Evolutionary conservation across 2,113 vertebrate species (phyloP).

Genomic region (Corvus hawaiiensis): DNA sequence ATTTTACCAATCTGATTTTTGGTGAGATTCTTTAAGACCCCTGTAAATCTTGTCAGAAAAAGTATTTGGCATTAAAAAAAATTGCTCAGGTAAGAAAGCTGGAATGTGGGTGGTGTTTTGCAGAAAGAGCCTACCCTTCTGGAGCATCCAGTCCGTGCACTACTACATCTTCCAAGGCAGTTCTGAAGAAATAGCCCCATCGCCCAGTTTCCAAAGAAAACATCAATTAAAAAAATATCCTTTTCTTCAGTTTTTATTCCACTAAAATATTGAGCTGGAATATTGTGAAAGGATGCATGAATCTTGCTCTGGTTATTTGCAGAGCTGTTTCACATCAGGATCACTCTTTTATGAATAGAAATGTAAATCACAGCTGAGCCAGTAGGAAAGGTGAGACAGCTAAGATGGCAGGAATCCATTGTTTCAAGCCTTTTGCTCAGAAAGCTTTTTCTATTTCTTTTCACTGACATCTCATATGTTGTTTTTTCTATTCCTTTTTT

Average conservation of each 20-base stretch:
- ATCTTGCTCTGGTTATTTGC: background rate
- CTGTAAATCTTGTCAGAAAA: constrained; percentile 24
- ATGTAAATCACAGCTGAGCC: background rate
- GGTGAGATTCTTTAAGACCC: background rate
- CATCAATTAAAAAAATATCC: background rate
- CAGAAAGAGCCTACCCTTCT: background rate
- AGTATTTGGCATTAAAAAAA: background rate
- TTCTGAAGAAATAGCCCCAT: background rate
- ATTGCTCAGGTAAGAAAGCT: background rate
- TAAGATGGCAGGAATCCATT: background rate
- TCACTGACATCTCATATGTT: background rate
- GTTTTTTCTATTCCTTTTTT: background rate
- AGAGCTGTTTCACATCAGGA: constrained; percentile 7
- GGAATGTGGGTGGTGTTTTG: background rate
- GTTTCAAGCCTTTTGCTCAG: constrained; percentile 32
- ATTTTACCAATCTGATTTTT: constrained; percentile 4
- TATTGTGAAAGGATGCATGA: background rate
- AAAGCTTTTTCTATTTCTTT: constrained; percentile 26
- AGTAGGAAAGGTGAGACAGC: constrained; percentile 14
- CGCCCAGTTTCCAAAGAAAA: background rate
- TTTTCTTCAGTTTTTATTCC: background rate
- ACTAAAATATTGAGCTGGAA: background rate
- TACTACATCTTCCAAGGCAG: background rate
- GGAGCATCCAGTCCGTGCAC: background rate
- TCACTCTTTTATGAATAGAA: background rate